Evolutionary conservation across 2,888 invertebrate species (phyloP), one percentile per base, ranked within the genome.

Genomic region (Drosophila flavopinicola): DNA sequence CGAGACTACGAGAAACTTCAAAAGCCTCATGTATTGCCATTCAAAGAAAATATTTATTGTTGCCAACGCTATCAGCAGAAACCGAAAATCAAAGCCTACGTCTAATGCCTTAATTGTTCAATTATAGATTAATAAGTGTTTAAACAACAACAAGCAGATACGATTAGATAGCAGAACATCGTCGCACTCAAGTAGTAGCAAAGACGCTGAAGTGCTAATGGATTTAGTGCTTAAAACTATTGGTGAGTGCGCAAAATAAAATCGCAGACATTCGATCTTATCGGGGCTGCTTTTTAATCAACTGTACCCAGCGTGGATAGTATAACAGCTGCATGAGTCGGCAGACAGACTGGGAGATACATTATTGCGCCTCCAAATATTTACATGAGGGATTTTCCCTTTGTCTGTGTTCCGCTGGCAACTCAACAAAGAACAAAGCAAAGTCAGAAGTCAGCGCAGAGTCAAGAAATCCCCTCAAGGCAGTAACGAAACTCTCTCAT

Each of bases 111-210:
- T 64, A 77, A 86, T 60, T 67, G 59, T 68, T 58, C 51, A 68
- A 84, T 86, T 80, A 86, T 38, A 71, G 52, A 37, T 63, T 54
- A 66, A 64, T 59, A 63, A 52, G 54, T 29, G 37, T 27, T 17
- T 33, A 29, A 32, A 38, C 15, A 49, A 24, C 38, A 61, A 37
- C 32, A 17, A 44, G 4, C 15, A 32, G 11, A 9, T 3, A 5
- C 32, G 80, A 85, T 84, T 68, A 84, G 80, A 82, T 80, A 64
- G 29, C 2, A 35, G 27, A 45, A 39, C 3, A 25, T 44, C 32
- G 29, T 35, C 27, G 20, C 35, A 59, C 13, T 35, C 25, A 15
- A 23, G 20, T 13, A 33, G 29, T 30, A 13, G 17, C 53, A 52
- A 52, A 42, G 30, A 7, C 32, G 7, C 29, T 65, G 27, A 72